A percentile compares a stretch with the other conserved stretches of the same genome.
Conservation (phyloP, 2,797 vertebrate species). For the Lindbergichthys nudifrons region DNA sequence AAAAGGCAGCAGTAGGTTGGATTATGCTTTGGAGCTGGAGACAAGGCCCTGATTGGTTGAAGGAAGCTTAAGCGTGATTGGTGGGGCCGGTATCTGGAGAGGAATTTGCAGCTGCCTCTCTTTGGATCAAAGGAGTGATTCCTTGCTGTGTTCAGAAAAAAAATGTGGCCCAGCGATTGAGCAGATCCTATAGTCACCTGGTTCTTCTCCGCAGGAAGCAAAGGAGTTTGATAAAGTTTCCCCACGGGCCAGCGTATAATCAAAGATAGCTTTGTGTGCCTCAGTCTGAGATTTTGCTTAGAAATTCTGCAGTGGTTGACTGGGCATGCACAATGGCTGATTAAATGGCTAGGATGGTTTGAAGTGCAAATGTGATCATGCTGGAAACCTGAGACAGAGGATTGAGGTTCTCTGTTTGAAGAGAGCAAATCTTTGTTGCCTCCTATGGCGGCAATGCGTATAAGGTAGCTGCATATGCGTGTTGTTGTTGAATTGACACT, state of each 20-base stretch:
- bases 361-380: constrained; percentile 90
- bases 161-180: constrained; percentile 70
- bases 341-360: constrained; percentile 87
- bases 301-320: constrained; percentile 84
- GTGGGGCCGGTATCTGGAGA: constrained; percentile 65
- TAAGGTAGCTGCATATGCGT: constrained; percentile 20
- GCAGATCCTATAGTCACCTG: constrained; percentile 83
- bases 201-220: constrained; percentile 75
- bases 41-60: constrained; percentile 71
- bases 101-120: constrained; percentile 70
- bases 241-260: constrained; percentile 81
- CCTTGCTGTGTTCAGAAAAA: constrained; percentile 59
- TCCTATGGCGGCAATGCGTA: constrained; percentile 51
- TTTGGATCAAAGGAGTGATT: constrained; percentile 76
- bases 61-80: constrained; percentile 56
- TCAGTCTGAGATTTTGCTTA: constrained; percentile 79
- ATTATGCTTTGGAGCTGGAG: constrained; percentile 50
- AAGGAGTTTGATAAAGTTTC: constrained; percentile 83
- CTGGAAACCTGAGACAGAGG: constrained; percentile 84
- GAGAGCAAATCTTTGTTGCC: constrained; percentile 62
- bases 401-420: constrained; percentile 76
- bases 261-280: constrained; percentile 89
- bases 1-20: constrained; percentile 55
- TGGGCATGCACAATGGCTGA: constrained; percentile 86
- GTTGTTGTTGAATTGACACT: neutral